A percentile compares a stretch with the other conserved stretches of the same genome.
Evolutionary conservation across 2,797 vertebrate species (phyloP).

Genomic region (Sebastes minor): DNA sequence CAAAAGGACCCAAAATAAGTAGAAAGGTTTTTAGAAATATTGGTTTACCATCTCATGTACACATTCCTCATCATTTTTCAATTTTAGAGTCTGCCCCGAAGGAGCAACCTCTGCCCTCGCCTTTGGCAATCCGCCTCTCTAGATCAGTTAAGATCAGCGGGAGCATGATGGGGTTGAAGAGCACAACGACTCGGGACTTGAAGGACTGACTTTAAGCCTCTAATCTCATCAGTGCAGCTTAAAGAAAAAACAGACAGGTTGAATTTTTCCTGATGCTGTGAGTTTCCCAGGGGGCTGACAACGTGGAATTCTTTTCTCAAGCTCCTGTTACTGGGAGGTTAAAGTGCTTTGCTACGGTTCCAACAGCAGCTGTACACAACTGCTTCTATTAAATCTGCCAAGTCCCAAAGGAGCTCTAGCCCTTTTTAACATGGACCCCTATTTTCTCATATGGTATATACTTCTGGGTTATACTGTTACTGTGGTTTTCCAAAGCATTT

Average conservation of each 20-base stretch:
- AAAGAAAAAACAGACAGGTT: slow-evolving; percentile 35
- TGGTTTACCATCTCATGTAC: neutral
- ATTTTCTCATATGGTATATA: neutral
- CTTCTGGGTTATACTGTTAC: neutral
- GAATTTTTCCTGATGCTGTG: slow-evolving; percentile 18
- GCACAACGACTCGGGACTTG: neutral
- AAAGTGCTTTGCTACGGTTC: neutral
- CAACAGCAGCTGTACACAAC: slow-evolving; percentile 23
- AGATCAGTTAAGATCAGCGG: slow-evolving; percentile 22
- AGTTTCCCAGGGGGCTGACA: neutral
- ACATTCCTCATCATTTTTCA: slow-evolving; percentile 29
- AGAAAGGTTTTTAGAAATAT: neutral
- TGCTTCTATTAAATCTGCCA: neutral
- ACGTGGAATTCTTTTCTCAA: slow-evolving; percentile 1
- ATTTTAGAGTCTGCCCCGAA: neutral
- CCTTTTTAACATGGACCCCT: neutral
- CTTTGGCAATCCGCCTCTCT: neutral
- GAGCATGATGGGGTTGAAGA: neutral
- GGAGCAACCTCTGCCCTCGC: neutral
- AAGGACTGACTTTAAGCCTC: slow-evolving; percentile 26
- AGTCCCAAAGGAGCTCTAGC: neutral
- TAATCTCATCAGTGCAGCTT: slow-evolving; percentile 48
- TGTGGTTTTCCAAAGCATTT: neutral
- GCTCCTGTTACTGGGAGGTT: slow-evolving; percentile 15
- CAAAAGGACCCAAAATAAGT: slow-evolving; percentile 4